These are phyloP conservation scores for Nomia melanderi DNA, from an alignment of 1,140 invertebrate genomes.

Conservation along the genomic window DNA sequence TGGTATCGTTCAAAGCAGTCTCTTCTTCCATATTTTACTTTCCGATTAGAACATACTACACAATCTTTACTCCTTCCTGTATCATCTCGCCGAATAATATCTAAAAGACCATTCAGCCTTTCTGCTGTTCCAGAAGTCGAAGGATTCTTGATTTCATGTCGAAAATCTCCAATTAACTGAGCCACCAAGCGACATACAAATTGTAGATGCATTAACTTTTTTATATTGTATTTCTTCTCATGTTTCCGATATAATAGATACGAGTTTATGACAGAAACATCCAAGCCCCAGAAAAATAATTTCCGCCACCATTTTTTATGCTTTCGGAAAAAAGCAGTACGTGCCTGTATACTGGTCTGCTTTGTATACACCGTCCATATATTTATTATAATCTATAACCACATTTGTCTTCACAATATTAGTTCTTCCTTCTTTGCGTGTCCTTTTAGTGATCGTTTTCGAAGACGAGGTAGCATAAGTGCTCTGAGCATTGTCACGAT, in stretches of 20 bases:
- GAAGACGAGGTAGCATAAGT: slow-evolving; percentile 15
- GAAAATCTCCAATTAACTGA: slow-evolving; percentile 34
- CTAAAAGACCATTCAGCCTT: slow-evolving; percentile 30
- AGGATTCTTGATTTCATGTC: slow-evolving; percentile 6
- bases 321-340: too few species aligned
- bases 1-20: too few species aligned
- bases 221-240: too few species aligned
- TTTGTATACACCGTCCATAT: slow-evolving; percentile 35
- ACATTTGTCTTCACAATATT: slow-evolving; percentile 12
- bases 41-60: slow-evolving; percentile 29
- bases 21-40: slow-evolving; percentile 31
- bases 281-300: slow-evolving; percentile 46
- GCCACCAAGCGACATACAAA: slow-evolving; percentile 29
- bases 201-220: slow-evolving; percentile 22
- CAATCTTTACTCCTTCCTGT: slow-evolving; percentile 39
- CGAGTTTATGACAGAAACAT: slow-evolving; percentile 54
- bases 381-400: slow-evolving; percentile 18
- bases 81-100: slow-evolving; percentile 29
- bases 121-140: slow-evolving; percentile 24
- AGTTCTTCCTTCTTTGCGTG: slow-evolving; percentile 14
- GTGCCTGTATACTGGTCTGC: slow-evolving; percentile 52
- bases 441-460: slow-evolving; percentile 13
- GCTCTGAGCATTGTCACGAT: slow-evolving; percentile 30
- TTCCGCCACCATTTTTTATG: slow-evolving; percentile 62
- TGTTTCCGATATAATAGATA: slow-evolving; percentile 31